Evolutionary conservation across 2,113 vertebrate species (phyloP).

Genomic region (Nycticryphes semicollaris): DNA sequence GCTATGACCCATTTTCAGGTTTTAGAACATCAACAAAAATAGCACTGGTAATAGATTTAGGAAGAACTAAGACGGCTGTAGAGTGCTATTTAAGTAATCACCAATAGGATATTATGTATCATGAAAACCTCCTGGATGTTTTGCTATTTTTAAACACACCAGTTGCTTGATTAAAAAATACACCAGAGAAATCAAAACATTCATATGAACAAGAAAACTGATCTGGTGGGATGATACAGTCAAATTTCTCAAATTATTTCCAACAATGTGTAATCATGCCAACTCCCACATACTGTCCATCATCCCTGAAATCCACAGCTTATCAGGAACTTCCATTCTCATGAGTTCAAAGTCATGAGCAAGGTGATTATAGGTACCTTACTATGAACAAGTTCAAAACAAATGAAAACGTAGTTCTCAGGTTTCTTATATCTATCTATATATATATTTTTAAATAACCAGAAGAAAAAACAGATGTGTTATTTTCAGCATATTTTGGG

Average conservation of each 20-base stretch:
- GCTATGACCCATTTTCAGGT: not conserved
- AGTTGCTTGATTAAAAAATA: not conserved
- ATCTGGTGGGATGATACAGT: not conserved
- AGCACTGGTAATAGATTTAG: not conserved
- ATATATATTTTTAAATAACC: not conserved
- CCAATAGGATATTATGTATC: not conserved
- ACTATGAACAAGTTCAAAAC: not conserved
- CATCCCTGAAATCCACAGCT: not conserved
- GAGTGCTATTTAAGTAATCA: not conserved
- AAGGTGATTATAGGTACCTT: not conserved
- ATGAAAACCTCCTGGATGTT: not conserved
- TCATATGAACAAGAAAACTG: not conserved
- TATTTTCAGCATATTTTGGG: not conserved
- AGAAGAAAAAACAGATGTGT: not conserved
- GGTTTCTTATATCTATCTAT: not conserved
- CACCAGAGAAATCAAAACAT: not conserved
- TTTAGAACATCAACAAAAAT: not conserved
- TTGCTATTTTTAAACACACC: not conserved
- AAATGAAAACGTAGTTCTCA: not conserved
- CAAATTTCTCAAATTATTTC: not conserved
- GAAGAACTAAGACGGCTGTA: not conserved
- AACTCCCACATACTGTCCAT: not conserved
- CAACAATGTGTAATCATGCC: not conserved
- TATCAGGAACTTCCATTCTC: not conserved
- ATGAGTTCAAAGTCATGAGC: not conserved